Conservation (phyloP, 2,888 invertebrate species). For the Clivina fossor region DNA sequence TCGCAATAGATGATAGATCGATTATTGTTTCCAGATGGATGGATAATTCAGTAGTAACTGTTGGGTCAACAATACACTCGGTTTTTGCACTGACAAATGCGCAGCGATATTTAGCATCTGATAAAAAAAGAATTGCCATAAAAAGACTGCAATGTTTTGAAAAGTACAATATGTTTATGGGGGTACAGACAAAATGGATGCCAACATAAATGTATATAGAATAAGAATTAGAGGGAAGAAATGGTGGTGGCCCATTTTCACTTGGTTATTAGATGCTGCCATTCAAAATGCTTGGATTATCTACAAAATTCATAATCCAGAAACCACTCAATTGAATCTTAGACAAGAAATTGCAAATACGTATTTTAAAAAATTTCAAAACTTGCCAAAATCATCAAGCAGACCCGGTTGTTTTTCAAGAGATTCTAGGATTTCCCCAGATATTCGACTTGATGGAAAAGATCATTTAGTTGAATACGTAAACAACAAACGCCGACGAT, state of each 20-base stretch:
- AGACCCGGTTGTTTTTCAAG: too few species aligned
- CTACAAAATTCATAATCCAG: neutral
- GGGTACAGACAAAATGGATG: constrained; percentile 37
- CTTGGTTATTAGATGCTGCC: constrained; percentile 22
- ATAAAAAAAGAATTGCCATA: too few species aligned
- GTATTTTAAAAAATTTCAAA: constrained; percentile 11
- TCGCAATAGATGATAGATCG: constrained; percentile 8
- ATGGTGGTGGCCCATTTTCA: constrained; percentile 32
- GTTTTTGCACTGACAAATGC: too few species aligned
- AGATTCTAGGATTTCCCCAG: too few species aligned
- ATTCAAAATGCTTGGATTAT: constrained; percentile 26
- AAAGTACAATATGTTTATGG: too few species aligned
- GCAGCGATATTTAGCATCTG: too few species aligned
- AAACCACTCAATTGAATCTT: constrained; percentile 11
- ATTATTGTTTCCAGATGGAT: constrained; percentile 36
- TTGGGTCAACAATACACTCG: constrained; percentile 14
- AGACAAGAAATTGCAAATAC: constrained; percentile 12
- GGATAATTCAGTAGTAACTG: constrained; percentile 38
- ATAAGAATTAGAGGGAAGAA: constrained; percentile 38
- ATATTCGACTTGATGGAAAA: too few species aligned
- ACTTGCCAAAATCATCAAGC: constrained; percentile 2
- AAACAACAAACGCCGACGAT: too few species aligned
- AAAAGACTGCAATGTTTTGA: too few species aligned
- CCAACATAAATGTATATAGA: too few species aligned
- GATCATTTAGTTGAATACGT: too few species aligned